Evolutionary conservation across 2,888 invertebrate species (phyloP), one percentile per base, ranked within the genome.

Genomic region (Noctua fimbriata): DNA sequence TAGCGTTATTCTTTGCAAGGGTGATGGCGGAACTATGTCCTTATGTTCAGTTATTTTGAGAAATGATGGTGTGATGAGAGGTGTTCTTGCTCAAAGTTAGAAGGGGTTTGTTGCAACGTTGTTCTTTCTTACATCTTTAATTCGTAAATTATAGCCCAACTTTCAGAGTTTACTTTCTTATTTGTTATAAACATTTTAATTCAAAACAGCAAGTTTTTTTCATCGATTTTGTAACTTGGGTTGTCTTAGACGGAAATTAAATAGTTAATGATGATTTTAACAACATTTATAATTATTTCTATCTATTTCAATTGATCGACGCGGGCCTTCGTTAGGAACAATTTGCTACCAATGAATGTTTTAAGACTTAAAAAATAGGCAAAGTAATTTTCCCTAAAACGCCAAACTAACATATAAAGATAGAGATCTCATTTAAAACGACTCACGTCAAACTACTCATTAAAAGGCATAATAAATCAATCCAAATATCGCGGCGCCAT

Each of bases 391-490:
- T 16, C 9, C 32, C 16, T 7, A 49, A 84, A 74, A n/a, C 47
- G 9, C 24, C n/a, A 58, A 75, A 81, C 6, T 36, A 21, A 72
- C 44, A 3, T 24, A 32, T 41, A 28, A 73, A 73, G 55, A 71
- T 84, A 69, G 10, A 77, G 81, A 87, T 87, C 85, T 84, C 73
- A 81, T 81, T 87, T 84, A 76, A 65, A 87, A 60, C 75, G 63
- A 44, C 58, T 84, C 36, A 87, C 77, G 75, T 85, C 71, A 87
- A 87, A 76, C 73, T 70, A 65, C 78, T 87, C 71, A 86, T 81
- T 86, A 86, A 76, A 76, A 66, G 76, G n/a, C 60, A 32, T 66
- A 81, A 85, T 88, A 88, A 88, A 88, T 88, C 89, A 87, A 76
- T 82, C 49, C 32, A 69, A 82, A 77, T 72, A 80, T 47, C 44